These are phyloP conservation scores for Phyllopteryx taeniolatus DNA, from an alignment of 2,113 vertebrate species.

Conservation along the genomic window DNA sequence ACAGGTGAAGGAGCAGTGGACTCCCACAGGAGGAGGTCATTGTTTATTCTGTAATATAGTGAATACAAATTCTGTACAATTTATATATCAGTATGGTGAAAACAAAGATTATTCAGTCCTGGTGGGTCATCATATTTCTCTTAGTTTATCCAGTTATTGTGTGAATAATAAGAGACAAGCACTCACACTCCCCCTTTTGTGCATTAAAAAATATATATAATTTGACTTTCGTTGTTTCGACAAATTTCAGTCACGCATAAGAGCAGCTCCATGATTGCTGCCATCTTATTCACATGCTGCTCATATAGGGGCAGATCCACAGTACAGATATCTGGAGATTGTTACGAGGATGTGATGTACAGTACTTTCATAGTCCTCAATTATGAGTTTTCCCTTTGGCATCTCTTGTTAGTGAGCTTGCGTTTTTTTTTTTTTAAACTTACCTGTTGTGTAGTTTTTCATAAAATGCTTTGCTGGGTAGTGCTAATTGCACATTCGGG, in stretches of 20 bases:
- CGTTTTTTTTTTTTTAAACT: constrained; percentile 4
- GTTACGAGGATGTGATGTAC: neutral
- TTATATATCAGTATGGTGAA: neutral
- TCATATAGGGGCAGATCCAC: neutral
- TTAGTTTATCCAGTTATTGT: neutral
- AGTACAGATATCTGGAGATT: neutral
- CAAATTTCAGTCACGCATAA: no score
- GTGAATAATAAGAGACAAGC: neutral
- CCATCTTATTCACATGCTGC: no score
- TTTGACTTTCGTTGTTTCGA: no score
- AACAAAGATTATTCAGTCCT: neutral
- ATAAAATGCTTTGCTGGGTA: constrained; percentile 90
- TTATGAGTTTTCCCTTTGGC: neutral
- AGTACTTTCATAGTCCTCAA: neutral
- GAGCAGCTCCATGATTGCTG: neutral
- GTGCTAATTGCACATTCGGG: constrained; percentile 83
- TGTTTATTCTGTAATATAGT: constrained; percentile 85
- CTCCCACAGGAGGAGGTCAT: constrained; percentile 94
- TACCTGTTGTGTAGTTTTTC: constrained; percentile 96
- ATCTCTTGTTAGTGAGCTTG: neutral
- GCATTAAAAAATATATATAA: neutral
- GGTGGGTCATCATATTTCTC: no score
- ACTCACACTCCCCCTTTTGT: neutral
- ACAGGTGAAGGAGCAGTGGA: constrained; percentile 96
- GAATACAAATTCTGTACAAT: constrained; percentile 19